Percentiles rank a stretch among this genome's conserved stretches.
Conservation (phyloP, 1,140 invertebrate species). For the Onthophagus taurus region DNA sequence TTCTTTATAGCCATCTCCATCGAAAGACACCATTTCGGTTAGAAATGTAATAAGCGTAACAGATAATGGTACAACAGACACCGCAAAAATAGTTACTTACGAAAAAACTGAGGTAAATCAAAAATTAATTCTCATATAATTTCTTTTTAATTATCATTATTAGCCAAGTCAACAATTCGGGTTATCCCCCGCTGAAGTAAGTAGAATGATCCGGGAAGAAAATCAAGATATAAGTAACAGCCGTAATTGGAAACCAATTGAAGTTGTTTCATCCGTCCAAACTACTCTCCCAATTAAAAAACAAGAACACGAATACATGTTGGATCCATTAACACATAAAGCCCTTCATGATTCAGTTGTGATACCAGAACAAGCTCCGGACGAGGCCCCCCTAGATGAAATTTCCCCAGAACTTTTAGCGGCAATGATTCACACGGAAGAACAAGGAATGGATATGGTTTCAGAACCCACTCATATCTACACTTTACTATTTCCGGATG, state of each 20-base stretch:
- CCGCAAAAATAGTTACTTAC: not conserved
- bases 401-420: constrained; percentile 13
- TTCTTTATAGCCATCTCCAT: not conserved
- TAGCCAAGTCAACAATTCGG: too few species aligned
- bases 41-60: not conserved
- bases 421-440: constrained; percentile 12
- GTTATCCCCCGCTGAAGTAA: constrained; percentile 4
- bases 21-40: not conserved
- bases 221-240: constrained; percentile 4
- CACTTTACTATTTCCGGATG: constrained; percentile 10
- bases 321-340: not conserved
- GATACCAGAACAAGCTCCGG: not conserved
- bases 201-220: constrained; percentile 10
- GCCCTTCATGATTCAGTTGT: not conserved
- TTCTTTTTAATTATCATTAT: too few species aligned
- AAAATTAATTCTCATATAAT: too few species aligned
- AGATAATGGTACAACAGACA: not conserved
- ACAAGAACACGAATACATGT: constrained; percentile 3
- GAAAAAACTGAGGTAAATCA: constrained; percentile 1
- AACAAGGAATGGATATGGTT: constrained; percentile 6
- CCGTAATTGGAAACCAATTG: not conserved
- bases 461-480: constrained; percentile 10
- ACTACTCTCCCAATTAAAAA: constrained; percentile 6
- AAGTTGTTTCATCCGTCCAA: not conserved
- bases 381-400: constrained; percentile 10